phyloP scores from a whole-genome alignment of 2,113 vertebrate genomes.

The Turdus rufiventris region DNA sequence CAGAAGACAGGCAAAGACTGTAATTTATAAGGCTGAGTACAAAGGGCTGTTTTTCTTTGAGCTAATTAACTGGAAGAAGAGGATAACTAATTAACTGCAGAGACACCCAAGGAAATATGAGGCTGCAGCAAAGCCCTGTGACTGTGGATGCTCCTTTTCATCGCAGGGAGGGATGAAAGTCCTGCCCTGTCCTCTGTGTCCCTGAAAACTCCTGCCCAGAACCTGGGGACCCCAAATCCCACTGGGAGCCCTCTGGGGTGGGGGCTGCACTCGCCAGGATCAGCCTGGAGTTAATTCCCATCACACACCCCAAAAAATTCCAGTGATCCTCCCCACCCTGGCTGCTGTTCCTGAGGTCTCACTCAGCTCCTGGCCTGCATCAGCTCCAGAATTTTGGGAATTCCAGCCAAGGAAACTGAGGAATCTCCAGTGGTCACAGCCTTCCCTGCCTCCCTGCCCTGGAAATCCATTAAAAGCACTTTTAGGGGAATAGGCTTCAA shows the following conservation, averaged over 20 bases:
- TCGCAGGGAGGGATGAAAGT: not conserved
- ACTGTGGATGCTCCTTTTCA: not conserved
- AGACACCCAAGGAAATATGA: not conserved
- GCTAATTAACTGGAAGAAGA: constrained; percentile 54
- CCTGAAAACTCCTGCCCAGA: not conserved
- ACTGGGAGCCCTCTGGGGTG: rapidly evolving
- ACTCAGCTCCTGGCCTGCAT: not conserved
- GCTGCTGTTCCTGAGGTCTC: rapidly evolving
- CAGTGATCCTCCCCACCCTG: not conserved
- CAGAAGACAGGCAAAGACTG: not conserved
- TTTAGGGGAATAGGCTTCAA: not conserved
- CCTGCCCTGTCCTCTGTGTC: not conserved
- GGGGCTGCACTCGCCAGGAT: not conserved
- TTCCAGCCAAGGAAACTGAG: not conserved
- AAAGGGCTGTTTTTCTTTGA: constrained; percentile 53
- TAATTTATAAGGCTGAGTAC: constrained; percentile 46
- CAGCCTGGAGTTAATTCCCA: not conserved
- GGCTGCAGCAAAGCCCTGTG: not conserved
- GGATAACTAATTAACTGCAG: constrained; percentile 54
- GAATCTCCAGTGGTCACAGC: not conserved
- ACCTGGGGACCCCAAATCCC: not conserved
- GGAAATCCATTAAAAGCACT: not conserved
- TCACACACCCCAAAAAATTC: rapidly evolving
- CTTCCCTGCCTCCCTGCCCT: not conserved
- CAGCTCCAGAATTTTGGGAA: not conserved